Percentiles rank a stretch among this genome's conserved stretches.
phyloP scores from a whole-genome alignment of 2,888 invertebrate genomes.

The Aromia moschata region DNA sequence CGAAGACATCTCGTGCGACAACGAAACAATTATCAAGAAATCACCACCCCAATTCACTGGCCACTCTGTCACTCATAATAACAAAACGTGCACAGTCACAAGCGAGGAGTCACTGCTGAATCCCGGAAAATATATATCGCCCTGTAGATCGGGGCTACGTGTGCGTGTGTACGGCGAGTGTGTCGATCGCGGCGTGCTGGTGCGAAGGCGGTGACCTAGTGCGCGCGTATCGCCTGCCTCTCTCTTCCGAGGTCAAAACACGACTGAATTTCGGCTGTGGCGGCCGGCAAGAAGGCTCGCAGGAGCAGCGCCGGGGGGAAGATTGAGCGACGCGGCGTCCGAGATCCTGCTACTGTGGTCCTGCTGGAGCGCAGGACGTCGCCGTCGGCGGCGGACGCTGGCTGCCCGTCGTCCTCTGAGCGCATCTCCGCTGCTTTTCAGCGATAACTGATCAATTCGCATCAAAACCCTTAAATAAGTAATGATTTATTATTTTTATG shows the following conservation, averaged over 20 bases:
- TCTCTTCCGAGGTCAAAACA: constrained; percentile 15
- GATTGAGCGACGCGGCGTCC: constrained; percentile 23
- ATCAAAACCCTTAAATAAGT: too few species aligned
- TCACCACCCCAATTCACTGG: constrained; percentile 5
- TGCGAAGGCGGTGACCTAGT: not conserved
- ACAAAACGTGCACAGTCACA: constrained; percentile 8
- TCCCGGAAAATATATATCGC: not conserved
- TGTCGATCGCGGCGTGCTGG: not conserved
- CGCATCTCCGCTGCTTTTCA: too few species aligned
- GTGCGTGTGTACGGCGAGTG: constrained; percentile 3
- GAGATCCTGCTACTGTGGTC: constrained; percentile 17
- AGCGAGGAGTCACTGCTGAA: not conserved
- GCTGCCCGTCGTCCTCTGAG: too few species aligned
- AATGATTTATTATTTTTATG: too few species aligned
- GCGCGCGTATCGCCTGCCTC: not conserved
- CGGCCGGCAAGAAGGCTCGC: constrained; percentile 8
- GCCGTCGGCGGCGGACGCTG: too few species aligned
- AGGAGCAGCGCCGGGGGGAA: constrained; percentile 16
- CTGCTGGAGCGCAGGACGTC: constrained; percentile 13
- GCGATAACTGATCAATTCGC: too few species aligned
- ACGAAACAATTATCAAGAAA: not conserved
- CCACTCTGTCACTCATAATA: not conserved
- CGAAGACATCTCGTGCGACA: constrained; percentile 4
- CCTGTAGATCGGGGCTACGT: not conserved
- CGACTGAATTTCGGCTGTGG: constrained; percentile 14